phyloP scores from a whole-genome alignment of 2,888 invertebrate genomes.

The Dinocampus coccinellae region DNA sequence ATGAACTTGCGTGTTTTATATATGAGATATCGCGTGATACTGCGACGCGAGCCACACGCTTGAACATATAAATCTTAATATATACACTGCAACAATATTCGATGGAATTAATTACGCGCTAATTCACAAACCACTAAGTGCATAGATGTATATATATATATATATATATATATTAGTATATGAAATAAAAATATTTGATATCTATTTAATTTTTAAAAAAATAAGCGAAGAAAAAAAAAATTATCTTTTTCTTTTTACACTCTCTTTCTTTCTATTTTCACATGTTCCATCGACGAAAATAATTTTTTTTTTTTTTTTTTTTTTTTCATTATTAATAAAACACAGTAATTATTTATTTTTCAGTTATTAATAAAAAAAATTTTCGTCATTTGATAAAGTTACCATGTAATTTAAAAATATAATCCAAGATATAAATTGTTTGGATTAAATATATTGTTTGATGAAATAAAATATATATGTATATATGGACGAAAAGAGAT shows the following conservation, averaged over 20 bases:
- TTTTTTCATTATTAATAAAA: no score
- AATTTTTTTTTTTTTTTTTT: no score
- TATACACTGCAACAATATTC: slow-evolving; percentile 38
- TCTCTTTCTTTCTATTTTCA: background rate
- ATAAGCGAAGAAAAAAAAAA: background rate
- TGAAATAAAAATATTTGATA: background rate
- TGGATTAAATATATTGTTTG: background rate
- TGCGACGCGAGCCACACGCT: slow-evolving; percentile 26
- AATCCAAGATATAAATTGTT: background rate
- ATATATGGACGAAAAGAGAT: background rate
- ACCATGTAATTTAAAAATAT: background rate
- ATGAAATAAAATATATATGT: background rate
- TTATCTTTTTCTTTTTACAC: background rate
- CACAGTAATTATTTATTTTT: background rate
- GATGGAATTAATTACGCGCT: slow-evolving; percentile 43
- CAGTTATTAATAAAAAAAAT: background rate
- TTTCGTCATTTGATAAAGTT: background rate
- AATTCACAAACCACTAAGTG: slow-evolving; percentile 32
- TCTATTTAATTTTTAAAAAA: background rate
- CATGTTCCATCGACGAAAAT: no score
- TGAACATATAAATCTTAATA: slow-evolving; percentile 35
- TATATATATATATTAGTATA: background rate
- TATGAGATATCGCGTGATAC: slow-evolving; percentile 43
- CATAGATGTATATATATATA: background rate
- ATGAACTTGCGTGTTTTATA: slow-evolving; percentile 61